Evolutionary conservation across 2,113 vertebrate genomes (phyloP).

Genomic region (Orycteropus afer): DNA sequence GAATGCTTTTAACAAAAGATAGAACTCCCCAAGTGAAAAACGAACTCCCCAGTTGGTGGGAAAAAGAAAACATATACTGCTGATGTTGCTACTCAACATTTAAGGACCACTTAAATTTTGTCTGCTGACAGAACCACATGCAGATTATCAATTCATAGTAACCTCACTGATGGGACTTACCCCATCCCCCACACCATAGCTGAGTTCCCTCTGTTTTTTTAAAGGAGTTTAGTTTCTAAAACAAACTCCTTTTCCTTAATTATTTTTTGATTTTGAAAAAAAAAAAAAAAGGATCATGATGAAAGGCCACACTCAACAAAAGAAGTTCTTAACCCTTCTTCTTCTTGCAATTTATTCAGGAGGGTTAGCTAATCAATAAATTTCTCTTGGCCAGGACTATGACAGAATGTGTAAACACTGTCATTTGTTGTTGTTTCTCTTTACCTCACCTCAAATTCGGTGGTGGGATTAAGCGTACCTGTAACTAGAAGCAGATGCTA

Average conservation of each 20-base stretch:
- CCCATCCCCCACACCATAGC: not conserved
- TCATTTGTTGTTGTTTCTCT: not conserved
- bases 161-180: not conserved
- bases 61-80: not conserved
- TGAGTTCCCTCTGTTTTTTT: not conserved
- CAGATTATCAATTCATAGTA: not conserved
- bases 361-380: not conserved
- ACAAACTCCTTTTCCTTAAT: not conserved
- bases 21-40: not conserved
- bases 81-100: not conserved
- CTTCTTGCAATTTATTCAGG: not conserved
- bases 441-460: not conserved
- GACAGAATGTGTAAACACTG: not conserved
- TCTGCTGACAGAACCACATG: not conserved
- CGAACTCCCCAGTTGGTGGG: not conserved
- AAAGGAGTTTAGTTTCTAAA: not conserved
- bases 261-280: conserved; percentile 21
- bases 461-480: not conserved
- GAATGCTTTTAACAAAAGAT: not conserved
- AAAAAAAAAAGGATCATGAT: not conserved
- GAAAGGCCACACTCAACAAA: not conserved
- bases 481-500: not conserved
- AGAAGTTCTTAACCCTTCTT: not conserved
- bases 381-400: not conserved
- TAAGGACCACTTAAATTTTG: not conserved